Conservation (phyloP, 1,140 invertebrate species). For the Mamestra configurata region DNA sequence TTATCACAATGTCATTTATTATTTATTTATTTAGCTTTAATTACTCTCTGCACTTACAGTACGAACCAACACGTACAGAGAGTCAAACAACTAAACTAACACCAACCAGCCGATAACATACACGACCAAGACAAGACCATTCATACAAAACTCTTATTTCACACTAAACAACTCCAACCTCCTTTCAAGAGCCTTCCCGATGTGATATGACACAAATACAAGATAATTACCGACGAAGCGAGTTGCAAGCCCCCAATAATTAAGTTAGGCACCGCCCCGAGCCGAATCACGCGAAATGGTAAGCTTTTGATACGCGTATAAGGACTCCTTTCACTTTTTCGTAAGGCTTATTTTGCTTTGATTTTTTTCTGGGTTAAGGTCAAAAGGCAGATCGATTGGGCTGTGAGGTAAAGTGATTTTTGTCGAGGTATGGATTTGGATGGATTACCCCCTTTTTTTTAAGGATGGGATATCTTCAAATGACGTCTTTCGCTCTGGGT, state of each 20-base stretch:
- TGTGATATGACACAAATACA: conserved; percentile 16
- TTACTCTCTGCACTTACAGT: too few relatives aligned
- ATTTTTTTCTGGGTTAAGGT: neutral
- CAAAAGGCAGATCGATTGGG: neutral
- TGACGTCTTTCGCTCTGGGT: too few relatives aligned
- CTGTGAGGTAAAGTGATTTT: neutral
- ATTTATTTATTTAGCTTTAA: too few relatives aligned
- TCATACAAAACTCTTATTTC: too few relatives aligned
- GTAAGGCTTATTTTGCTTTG: neutral
- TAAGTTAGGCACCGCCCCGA: conserved; percentile 5
- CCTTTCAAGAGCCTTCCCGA: neutral
- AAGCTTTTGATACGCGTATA: conserved; percentile 16
- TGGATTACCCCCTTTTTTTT: too few relatives aligned
- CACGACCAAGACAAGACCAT: too few relatives aligned
- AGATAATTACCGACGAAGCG: conserved; percentile 24
- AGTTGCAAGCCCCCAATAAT: conserved; percentile 21
- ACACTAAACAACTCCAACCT: neutral
- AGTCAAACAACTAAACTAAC: too few relatives aligned
- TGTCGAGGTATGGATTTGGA: neutral
- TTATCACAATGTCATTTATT: too few relatives aligned
- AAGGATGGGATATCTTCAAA: too few relatives aligned
- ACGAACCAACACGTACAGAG: too few relatives aligned
- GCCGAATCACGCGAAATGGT: conserved; percentile 21
- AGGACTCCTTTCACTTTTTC: neutral
- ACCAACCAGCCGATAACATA: too few relatives aligned